Conservation (phyloP, 2,888 invertebrate species). For the Phaedon cochleariae region DNA sequence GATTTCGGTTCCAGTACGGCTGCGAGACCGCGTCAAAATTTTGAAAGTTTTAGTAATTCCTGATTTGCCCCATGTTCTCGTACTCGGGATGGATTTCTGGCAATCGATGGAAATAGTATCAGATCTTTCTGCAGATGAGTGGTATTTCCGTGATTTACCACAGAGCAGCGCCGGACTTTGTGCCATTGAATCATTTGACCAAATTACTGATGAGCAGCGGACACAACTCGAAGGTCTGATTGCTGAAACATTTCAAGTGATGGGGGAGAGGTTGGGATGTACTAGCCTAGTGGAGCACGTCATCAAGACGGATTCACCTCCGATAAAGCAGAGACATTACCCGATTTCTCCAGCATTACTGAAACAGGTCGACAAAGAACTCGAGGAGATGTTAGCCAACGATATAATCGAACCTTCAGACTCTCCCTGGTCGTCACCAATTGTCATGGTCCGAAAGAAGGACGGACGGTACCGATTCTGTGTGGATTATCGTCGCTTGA, state of each 20-base stretch:
- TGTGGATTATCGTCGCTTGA: constrained; percentile 42
- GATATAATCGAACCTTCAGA: constrained; percentile 40
- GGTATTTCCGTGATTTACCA: too few species aligned
- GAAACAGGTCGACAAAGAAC: constrained; percentile 28
- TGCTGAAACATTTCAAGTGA: too few species aligned
- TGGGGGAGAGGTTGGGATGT: too few species aligned
- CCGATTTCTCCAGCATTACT: constrained; percentile 30
- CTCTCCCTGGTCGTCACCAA: constrained; percentile 49
- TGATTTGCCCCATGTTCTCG: too few species aligned
- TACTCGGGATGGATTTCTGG: constrained; percentile 16
- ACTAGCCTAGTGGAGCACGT: too few species aligned
- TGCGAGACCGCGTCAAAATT: too few species aligned
- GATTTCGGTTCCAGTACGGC: too few species aligned
- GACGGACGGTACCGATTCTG: constrained; percentile 45
- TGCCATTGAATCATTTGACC: too few species aligned
- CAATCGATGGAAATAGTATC: constrained; percentile 23
- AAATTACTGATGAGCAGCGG: too few species aligned
- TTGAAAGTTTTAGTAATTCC: too few species aligned
- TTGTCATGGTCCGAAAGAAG: constrained; percentile 50
- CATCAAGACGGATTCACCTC: constrained; percentile 1
- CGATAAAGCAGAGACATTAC: constrained; percentile 36
- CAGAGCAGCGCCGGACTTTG: background rate
- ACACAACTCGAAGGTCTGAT: too few species aligned
- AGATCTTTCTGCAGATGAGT: background rate
- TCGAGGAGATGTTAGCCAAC: constrained; percentile 43